phyloP scores from a whole-genome alignment of 1,140 invertebrate species.

The Dinothrombium tinctorium region DNA sequence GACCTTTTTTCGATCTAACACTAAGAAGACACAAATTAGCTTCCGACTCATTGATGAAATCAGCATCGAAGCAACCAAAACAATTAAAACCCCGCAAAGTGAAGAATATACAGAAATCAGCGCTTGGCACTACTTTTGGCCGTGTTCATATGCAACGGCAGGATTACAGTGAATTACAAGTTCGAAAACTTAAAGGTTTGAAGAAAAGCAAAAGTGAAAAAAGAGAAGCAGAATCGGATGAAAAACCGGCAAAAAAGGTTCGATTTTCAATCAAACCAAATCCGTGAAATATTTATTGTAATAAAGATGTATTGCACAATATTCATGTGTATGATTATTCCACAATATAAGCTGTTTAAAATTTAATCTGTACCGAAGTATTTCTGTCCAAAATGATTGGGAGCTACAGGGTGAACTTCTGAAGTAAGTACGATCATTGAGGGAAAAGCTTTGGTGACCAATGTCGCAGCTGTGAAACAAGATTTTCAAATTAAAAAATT shows the following conservation, averaged over 20 bases:
- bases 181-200: conserved; percentile 78
- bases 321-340: no score
- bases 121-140: conserved; percentile 65
- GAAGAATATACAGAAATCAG: conserved; percentile 72
- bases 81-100: conserved; percentile 39
- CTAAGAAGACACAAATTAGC: conserved; percentile 64
- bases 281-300: no score
- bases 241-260: no score
- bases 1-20: conserved; percentile 67
- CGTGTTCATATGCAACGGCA: conserved; percentile 78
- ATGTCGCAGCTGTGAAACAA: conserved; percentile 40
- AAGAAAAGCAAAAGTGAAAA: neutral
- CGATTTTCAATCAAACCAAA: no score
- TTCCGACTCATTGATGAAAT: conserved; percentile 68
- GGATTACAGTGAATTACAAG: conserved; percentile 59
- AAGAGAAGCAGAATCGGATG: no score
- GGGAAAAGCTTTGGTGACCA: conserved; percentile 63
- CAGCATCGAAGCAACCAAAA: conserved; percentile 35
- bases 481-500: no score
- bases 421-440: conserved; percentile 81
- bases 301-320: no score
- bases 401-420: conserved; percentile 78
- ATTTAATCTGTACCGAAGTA: conserved; percentile 57
- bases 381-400: conserved; percentile 93
- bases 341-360: no score